Evolutionary conservation across 37 sponge, comb jelly and placozoan genomes (phyloP), one percentile per base, ranked within the genome.

Genomic region (Cliona cf. orientalis): DNA sequence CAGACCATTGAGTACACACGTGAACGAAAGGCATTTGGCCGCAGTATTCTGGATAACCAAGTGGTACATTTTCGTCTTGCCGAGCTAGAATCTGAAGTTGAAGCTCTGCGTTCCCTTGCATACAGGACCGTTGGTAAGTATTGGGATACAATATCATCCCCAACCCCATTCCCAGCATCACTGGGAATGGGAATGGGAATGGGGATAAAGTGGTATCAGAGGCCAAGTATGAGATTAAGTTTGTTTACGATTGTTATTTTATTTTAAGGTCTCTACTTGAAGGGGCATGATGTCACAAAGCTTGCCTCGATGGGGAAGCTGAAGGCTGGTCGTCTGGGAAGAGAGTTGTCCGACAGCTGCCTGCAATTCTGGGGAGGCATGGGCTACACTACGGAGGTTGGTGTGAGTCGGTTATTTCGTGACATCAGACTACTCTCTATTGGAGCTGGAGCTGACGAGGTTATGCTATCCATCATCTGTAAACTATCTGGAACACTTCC

Each of bases 311-410:
- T 97, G 98, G 87, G 88, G 34, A 97, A 97, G 64, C 83, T 97
- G 62, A 97, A 97, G 83, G 91, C 91, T 37, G 96, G 94, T 26
- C 81, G 94, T n/a, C 72, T 98, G 49, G 83, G 42, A 9, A 71
- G 94, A 40, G 87, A 88, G 69, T 39, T 95, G 6, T 63, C 92
- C 36, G 96, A 93, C 79, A 35, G 78, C 26, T 93, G 94, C 76
- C 89, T 98, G 35, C 98, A 98, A 88, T 98, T 68, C 75, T 98
- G 95, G 98, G 98, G 98, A 49, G 98, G 95, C 22, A 95, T 98
- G 98, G 98, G 98, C 41, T 98, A 95, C 83, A 95, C 95, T n/a
- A 21, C 36, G 3, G 98, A 97, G 41, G 91, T 90, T 37, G 71
- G 80, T 35, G 92, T 97, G 58, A 84, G 83, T 49, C 90, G 95